Base-by-base conservation (phyloP, 1,140 invertebrate species). In the Ceratitis capitata region DNA sequence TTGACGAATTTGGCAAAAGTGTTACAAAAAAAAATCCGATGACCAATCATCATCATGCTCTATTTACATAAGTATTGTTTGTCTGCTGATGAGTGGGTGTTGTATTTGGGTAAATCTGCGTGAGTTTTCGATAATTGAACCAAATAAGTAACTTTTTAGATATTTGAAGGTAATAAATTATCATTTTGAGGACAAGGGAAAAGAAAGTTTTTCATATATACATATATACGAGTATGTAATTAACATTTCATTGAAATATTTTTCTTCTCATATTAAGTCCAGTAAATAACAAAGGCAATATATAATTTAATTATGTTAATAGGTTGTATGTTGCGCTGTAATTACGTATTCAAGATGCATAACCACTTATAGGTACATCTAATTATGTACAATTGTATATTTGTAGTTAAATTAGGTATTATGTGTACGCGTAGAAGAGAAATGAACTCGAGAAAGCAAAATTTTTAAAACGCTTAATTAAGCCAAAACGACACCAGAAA, bases 111-210 rank as follows among this genome's bases (percentile, higher is more conserved):
- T 32, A 69, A 69, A 69, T 69, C 61, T 3, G 14, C 23, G 47
- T 1, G 42, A 12, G 14, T 32, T 39, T 29, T 23, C 12, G 49
- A 82, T 26, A 45, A 19, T 9, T 82, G 47, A 47, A 82, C 39
- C 78, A 82, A 82, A 82, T 47, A 47, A 82, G 47, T 26, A n/a
- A 26, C 26, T 39, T 82, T n/a, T n/a, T n/a, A n/a, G n/a, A n/a
- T n/a, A 35, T 16, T 78, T 45, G 16, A 82, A 45, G 49, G 16
- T 47, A 82, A 82, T 82, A 45, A 42, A 16, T 16, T 1, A 69
- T 7, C 14, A 29, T 69, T n/a, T 61, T 19, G 7, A 23, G 10
- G 12, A 82, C 19, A 45, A 23, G 5, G 19, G 19, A 82, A 26
- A 82, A 82, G 26, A 82, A 82, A 82, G n/a, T 78, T 29, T 29